Conservation (phyloP, 2,888 invertebrate genomes). For the Pachymerium ferrugineum region DNA sequence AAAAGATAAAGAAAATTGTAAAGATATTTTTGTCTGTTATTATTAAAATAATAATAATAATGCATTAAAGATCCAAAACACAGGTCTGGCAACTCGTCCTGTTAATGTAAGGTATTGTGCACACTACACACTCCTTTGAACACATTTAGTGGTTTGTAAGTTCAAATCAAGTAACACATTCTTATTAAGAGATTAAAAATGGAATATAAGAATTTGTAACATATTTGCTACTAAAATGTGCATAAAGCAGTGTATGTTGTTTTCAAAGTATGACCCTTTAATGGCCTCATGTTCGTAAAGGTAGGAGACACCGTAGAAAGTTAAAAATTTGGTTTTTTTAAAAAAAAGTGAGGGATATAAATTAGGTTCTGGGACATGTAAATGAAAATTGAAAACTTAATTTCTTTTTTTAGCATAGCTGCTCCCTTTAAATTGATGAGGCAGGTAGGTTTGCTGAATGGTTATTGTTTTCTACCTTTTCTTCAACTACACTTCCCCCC, state of each 20-base stretch:
- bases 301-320: neutral
- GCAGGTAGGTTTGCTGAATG: constrained; percentile 3
- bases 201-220: neutral
- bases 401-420: constrained; percentile 2
- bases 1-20: neutral
- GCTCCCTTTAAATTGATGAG: constrained; percentile 13
- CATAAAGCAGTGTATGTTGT: neutral
- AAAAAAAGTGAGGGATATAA: neutral
- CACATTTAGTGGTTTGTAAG: neutral
- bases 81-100: constrained; percentile 3
- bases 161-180: too few species aligned
- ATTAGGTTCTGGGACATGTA: neutral
- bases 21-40: constrained; percentile 7
- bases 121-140: neutral
- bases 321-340: neutral
- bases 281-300: neutral
- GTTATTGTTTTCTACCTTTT: constrained; percentile 5
- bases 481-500: neutral
- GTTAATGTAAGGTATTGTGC: neutral
- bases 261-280: neutral
- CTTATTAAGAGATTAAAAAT: neutral
- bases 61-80: constrained; percentile 8
- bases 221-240: neutral
- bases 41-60: neutral
- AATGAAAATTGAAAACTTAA: neutral